Conservation (phyloP, 2,888 invertebrate genomes). For the Globia sparganii region DNA sequence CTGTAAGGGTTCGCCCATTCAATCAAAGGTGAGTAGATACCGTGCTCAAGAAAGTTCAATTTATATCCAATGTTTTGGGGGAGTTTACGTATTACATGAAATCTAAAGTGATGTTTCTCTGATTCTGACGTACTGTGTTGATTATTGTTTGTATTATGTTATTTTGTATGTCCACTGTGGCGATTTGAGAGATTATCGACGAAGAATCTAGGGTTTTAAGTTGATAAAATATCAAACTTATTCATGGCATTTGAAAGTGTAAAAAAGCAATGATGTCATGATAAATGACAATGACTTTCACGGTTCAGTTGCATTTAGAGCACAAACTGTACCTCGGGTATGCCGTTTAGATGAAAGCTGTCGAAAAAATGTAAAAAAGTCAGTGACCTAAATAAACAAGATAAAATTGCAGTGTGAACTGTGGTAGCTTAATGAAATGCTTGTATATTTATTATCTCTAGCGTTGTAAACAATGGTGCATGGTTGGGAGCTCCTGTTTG, state of each 20-base stretch:
- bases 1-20: slow-evolving; percentile 97
- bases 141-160: slow-evolving; percentile 65
- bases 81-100: slow-evolving; percentile 67
- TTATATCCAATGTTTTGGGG: slow-evolving; percentile 71
- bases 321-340: slow-evolving; percentile 86
- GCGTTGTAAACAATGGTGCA: slow-evolving; percentile 66
- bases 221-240: slow-evolving; percentile 47
- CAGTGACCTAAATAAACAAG: slow-evolving; percentile 74
- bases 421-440: slow-evolving; percentile 51
- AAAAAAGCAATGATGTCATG: slow-evolving; percentile 89
- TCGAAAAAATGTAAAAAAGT: slow-evolving; percentile 81
- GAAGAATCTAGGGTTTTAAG: slow-evolving; percentile 33
- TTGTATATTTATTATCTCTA: slow-evolving; percentile 69
- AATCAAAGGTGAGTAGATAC: slow-evolving; percentile 93
- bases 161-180: slow-evolving; percentile 58
- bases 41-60: slow-evolving; percentile 56
- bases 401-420: slow-evolving; percentile 46
- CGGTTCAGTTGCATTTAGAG: slow-evolving; percentile 89
- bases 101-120: slow-evolving; percentile 69
- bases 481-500: slow-evolving; percentile 36
- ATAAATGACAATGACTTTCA: slow-evolving; percentile 89
- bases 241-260: slow-evolving; percentile 82
- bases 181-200: slow-evolving; percentile 41
- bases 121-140: slow-evolving; percentile 70
- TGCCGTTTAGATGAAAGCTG: slow-evolving; percentile 86